Percentiles rank a stretch among this genome's conserved stretches.
phyloP scores from a whole-genome alignment of 1,140 invertebrate species.

The Tetramorium simillimum region DNA sequence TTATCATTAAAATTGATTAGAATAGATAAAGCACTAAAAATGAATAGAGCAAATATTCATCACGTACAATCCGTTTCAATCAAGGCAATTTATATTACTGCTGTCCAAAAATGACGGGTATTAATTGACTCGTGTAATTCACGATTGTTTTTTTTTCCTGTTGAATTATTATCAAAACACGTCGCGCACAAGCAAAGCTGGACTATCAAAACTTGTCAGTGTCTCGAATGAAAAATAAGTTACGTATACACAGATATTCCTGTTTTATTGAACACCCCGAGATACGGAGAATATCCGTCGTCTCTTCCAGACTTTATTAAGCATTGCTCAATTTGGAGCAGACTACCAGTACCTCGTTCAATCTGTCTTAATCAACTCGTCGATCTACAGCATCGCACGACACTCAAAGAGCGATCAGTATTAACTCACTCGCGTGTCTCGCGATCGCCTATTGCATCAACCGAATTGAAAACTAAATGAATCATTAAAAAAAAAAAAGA shows the following conservation, averaged over 20 bases:
- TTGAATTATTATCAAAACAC: background rate
- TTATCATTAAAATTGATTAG: background rate
- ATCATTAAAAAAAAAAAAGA: background rate
- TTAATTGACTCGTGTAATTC: background rate
- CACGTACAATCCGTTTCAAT: background rate
- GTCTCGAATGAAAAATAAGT: background rate
- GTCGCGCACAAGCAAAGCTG: background rate
- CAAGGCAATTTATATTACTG: background rate
- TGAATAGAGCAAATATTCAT: background rate
- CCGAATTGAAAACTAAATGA: background rate
- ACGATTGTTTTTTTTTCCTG: background rate
- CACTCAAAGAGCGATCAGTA: conserved; percentile 28
- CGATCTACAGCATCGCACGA: conserved; percentile 38
- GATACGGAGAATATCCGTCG: background rate
- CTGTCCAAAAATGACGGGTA: background rate
- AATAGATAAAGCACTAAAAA: background rate
- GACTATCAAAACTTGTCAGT: background rate
- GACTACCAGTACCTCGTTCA: conserved; percentile 39
- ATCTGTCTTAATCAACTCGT: conserved; percentile 46
- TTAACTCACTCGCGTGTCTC: conserved; percentile 17
- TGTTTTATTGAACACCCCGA: background rate
- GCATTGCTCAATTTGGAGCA: conserved; percentile 29
- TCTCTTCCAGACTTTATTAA: conserved; percentile 33
- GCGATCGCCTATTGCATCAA: background rate
- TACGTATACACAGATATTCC: background rate